A percentile compares a stretch with the other conserved stretches of the same genome.
These are phyloP conservation scores for Bedellia somnulentella DNA, from an alignment of 2,888 invertebrate genomes.

Conservation along the genomic window DNA sequence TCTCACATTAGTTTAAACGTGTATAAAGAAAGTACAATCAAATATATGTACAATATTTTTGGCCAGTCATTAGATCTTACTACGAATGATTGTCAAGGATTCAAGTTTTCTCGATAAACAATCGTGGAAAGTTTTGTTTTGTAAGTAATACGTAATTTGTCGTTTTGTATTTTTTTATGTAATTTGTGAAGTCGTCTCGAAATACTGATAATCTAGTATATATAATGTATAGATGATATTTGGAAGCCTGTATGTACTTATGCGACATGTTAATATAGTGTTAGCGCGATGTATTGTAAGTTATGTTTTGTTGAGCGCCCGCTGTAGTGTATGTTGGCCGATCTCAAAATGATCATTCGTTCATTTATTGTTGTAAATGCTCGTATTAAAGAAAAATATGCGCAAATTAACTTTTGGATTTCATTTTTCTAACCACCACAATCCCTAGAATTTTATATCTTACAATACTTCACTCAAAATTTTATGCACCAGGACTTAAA, in stretches of 20 bases:
- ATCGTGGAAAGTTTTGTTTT: no score
- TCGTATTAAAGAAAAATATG: slow-evolving; percentile 61
- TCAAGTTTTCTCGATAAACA: no score
- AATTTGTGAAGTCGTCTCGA: neutral
- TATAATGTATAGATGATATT: slow-evolving; percentile 49
- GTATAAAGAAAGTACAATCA: no score
- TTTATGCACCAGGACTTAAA: no score
- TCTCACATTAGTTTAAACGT: no score
- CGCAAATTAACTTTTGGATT: slow-evolving; percentile 30
- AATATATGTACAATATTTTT: neutral
- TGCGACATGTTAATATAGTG: slow-evolving; percentile 62
- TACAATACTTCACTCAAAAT: no score
- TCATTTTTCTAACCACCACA: no score
- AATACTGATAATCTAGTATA: neutral
- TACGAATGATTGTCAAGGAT: no score
- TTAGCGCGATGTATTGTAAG: slow-evolving; percentile 35
- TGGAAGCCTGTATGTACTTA: slow-evolving; percentile 59
- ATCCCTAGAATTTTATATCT: no score
- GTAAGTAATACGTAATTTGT: no score
- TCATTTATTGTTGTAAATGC: slow-evolving; percentile 62
- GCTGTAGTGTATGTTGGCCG: slow-evolving; percentile 62
- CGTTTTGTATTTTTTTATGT: no score
- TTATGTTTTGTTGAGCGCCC: slow-evolving; percentile 60
- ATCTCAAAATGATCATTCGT: slow-evolving; percentile 60
- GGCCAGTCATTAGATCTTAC: no score